These are phyloP conservation scores for Aselliscus stoliczkanus DNA, from an alignment of 2,797 vertebrate species.

Conservation along the genomic window DNA sequence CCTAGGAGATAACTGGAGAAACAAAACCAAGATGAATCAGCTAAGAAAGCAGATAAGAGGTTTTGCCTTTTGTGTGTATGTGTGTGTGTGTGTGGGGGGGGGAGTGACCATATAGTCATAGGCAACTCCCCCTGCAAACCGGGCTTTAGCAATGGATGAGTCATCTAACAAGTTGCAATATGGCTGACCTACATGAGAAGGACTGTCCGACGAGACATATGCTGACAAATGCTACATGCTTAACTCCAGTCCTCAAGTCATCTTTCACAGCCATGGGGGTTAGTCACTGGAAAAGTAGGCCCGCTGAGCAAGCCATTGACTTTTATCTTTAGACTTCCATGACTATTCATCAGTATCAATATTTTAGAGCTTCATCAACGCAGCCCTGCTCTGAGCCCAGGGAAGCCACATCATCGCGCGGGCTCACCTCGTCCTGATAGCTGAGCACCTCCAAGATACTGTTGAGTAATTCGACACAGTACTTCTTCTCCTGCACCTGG, in stretches of 20 bases:
- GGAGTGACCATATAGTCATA: background rate
- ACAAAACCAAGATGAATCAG: background rate
- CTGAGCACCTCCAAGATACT: slow-evolving; percentile 97
- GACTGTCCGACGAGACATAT: background rate
- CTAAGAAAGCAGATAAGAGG: background rate
- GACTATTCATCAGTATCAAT: slow-evolving; percentile 74
- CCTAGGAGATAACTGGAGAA: background rate
- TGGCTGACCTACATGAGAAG: background rate
- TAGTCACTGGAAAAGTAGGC: background rate
- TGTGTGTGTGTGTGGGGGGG: too few species aligned
- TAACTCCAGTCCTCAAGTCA: background rate
- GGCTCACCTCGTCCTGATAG: slow-evolving; percentile 89
- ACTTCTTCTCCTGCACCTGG: slow-evolving; percentile 82
- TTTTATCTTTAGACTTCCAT: slow-evolving; percentile 71
- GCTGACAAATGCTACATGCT: background rate
- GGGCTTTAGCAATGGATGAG: background rate
- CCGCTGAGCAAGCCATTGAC: background rate
- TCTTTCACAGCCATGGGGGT: background rate
- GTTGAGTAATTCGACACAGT: slow-evolving; percentile 93
- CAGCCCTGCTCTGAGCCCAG: slow-evolving; percentile 24
- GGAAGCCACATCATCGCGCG: slow-evolving; percentile 9
- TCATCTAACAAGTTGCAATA: background rate
- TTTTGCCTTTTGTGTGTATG: background rate
- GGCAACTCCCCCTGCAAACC: background rate
- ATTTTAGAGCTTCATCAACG: slow-evolving; percentile 75